Evolutionary conservation across 2,113 vertebrate species (phyloP).

Genomic region (human (Homo sapiens)): DNA sequence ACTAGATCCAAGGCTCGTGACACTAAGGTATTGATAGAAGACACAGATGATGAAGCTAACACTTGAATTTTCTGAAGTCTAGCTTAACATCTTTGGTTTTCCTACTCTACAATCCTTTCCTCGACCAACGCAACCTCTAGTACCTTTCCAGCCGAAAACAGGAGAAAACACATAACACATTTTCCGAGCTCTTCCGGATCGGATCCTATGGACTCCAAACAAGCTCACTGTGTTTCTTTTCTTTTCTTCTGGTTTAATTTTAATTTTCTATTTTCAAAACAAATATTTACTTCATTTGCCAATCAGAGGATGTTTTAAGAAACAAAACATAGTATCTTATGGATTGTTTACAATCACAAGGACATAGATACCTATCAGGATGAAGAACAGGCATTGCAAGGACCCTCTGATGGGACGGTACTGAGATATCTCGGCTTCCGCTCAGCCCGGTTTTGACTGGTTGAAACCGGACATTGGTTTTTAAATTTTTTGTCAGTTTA

Average conservation of each 20-base stretch:
- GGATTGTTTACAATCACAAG: slow-evolving; percentile 96
- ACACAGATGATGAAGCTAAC: slow-evolving; percentile 97
- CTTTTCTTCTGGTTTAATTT: slow-evolving; percentile 88
- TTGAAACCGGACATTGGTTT: slow-evolving; percentile 88
- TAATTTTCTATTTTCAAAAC: slow-evolving; percentile 88
- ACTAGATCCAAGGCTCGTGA: slow-evolving; percentile 94
- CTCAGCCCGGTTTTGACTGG: slow-evolving; percentile 90
- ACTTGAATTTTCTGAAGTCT: slow-evolving; percentile 88
- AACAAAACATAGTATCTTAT: slow-evolving; percentile 83
- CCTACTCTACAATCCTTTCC: slow-evolving; percentile 82
- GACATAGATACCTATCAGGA: slow-evolving; percentile 87
- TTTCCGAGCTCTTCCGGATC: slow-evolving; percentile 87
- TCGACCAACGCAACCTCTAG: slow-evolving; percentile 84
- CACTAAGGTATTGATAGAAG: slow-evolving; percentile 98
- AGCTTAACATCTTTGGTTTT: slow-evolving; percentile 80
- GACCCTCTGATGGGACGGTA: slow-evolving; percentile 85
- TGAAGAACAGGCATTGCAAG: slow-evolving; percentile 80
- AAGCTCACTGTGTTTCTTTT: slow-evolving; percentile 89
- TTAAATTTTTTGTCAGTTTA: slow-evolving; percentile 83
- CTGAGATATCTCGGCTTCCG: slow-evolving; percentile 80
- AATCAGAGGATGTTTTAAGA: slow-evolving; percentile 88
- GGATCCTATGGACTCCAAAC: slow-evolving; percentile 89
- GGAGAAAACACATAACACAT: slow-evolving; percentile 84
- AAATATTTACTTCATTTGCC: slow-evolving; percentile 87
- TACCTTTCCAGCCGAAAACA: slow-evolving; percentile 86